Conservation (phyloP, 2,797 vertebrate species). For the Mormyrus hasselquistii region DNA sequence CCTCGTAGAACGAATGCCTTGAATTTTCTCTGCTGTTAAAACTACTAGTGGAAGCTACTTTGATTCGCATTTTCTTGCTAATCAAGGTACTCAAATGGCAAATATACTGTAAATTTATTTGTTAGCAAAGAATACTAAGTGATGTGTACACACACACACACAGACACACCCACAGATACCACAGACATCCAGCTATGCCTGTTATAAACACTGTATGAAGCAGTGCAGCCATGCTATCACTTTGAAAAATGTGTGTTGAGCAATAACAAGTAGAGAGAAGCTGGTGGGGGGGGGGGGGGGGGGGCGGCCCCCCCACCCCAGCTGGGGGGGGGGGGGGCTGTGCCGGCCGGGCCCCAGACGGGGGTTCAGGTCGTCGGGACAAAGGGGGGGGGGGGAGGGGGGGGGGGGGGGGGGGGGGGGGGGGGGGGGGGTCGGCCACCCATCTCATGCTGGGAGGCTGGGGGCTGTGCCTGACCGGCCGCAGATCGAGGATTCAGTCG, state of each 20-base stretch:
- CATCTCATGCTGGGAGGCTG: conserved; percentile 49
- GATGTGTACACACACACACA: no score
- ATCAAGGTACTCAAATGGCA: no score
- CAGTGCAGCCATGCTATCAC: not conserved
- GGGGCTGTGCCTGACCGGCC: conserved; percentile 47
- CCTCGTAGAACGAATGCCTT: no score
- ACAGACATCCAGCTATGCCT: conserved; percentile 24
- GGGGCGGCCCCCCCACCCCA: conserved; percentile 28
- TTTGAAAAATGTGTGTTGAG: conserved; percentile 38
- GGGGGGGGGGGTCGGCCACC: conserved; percentile 19
- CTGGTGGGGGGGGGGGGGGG: not conserved
- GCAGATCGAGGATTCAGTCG: conserved; percentile 46
- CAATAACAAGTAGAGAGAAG: conserved; percentile 31
- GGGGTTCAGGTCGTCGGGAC: no score
- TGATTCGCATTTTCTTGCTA: no score
- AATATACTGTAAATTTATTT: no score
- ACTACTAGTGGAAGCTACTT: no score
- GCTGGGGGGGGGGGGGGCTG: no score
- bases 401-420: not conserved
- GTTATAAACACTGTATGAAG: not conserved
- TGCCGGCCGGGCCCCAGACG: no score
- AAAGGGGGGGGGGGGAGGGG: no score
- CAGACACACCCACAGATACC: not conserved
- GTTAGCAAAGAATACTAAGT: no score
- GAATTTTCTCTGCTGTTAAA: no score